Evolutionary conservation across 2,888 invertebrate species (phyloP), one percentile per base, ranked within the genome.

Genomic region (Lepidochitona cinerea): DNA sequence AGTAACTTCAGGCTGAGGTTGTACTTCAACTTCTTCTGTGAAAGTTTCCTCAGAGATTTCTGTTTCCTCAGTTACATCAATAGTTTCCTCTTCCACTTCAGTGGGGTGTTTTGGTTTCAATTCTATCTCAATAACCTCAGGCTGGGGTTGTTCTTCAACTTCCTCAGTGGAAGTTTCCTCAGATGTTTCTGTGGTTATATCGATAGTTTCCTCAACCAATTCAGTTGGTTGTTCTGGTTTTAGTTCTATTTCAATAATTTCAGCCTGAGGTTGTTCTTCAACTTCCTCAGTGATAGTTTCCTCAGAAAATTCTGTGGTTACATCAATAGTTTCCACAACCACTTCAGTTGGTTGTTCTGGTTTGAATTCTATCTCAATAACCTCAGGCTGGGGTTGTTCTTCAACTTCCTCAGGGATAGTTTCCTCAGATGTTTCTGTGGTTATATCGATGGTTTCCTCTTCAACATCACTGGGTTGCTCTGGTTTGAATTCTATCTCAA

Each of bases 381-480:
- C 23, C 33, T 65, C 65, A 32, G 23, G 65, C 33, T 32, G 7
- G 33, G 32, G 33, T 32, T 65, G 65, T 41, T 41, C 41, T 41
- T 41, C 41, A 41, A 41, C 18, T 9, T 12, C 18, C 18, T 41
- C 41, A 41, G 41, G 9, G 41, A 49, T 2, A 49, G 7, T 7
- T 49, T 49, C 49, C 32, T 74, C 71, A 52, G 54, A 37, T 65
- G 72, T 68, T 49, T 77, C 68, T 69, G 77, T 74, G 67, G 77
- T 79, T 18, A 75, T 53, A 36, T 72, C 36, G 35, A 49, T 64
- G 23, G 26, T n/a, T 23, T n/a, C n/a, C n/a, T n/a, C n/a, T n/a
- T 41, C n/a, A n/a, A n/a, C n/a, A n/a, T n/a, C n/a, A n/a, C n/a
- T n/a, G n/a, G n/a, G 6, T 1, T 41, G 3, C 49, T 68, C 41